These are phyloP conservation scores for Chaetodon trifasciatus DNA, from an alignment of 2,797 vertebrate species.

Conservation along the genomic window DNA sequence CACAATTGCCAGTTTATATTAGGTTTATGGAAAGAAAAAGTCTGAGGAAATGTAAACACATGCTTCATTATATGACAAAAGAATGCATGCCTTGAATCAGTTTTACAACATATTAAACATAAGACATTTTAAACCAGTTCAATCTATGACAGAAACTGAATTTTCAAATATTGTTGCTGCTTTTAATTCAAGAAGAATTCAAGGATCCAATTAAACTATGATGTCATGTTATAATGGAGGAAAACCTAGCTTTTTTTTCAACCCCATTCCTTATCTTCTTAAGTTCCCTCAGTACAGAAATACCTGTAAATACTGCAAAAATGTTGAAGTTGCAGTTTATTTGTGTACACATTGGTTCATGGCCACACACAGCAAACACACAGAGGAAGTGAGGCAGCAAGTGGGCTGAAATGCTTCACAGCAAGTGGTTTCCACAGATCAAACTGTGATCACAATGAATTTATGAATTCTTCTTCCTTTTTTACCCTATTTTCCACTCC, in stretches of 20 bases:
- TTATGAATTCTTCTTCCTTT: not conserved
- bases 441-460: not conserved
- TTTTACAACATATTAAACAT: not conserved
- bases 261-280: not conserved
- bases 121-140: not conserved
- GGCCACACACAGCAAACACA: not conserved
- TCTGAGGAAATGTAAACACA: not conserved
- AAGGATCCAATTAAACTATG: not conserved
- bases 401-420: not conserved
- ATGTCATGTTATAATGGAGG: not conserved
- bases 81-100: not conserved
- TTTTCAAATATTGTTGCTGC: no score
- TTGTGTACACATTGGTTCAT: not conserved
- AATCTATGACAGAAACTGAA: not conserved
- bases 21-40: no score
- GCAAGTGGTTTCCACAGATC: not conserved
- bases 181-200: not conserved
- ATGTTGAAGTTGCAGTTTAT: not conserved
- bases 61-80: not conserved
- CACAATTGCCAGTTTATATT: no score
- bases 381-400: not conserved
- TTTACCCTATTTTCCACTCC: not conserved
- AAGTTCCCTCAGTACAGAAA: not conserved
- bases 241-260: not conserved
- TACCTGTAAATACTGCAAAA: not conserved